Percentiles rank a stretch among this genome's conserved stretches.
These are phyloP conservation scores for Heliothis virescens DNA, from an alignment of 1,140 invertebrate genomes.

Conservation along the genomic window DNA sequence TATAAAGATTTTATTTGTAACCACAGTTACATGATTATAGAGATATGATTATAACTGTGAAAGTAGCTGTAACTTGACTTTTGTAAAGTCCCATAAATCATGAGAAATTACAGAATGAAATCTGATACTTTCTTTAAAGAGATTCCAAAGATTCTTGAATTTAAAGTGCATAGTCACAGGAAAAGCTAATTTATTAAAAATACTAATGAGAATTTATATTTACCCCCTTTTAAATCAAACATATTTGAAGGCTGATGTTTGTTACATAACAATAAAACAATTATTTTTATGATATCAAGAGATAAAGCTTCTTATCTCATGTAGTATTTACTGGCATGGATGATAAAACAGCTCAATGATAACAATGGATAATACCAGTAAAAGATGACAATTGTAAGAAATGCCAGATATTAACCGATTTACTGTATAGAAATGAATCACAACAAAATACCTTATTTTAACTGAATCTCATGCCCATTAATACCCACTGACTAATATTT, in stretches of 20 bases:
- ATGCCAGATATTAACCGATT: conserved; percentile 5
- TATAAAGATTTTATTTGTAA: not conserved
- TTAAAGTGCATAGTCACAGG: too few relatives aligned
- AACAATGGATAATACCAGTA: conserved; percentile 32
- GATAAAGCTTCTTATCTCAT: conserved; percentile 27
- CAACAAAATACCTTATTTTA: too few relatives aligned
- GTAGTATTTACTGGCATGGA: conserved; percentile 3
- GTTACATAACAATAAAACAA: conserved; percentile 43
- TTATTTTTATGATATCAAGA: conserved; percentile 1
- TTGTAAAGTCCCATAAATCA: too few relatives aligned
- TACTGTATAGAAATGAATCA: conserved; percentile 1
- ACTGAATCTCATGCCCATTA: too few relatives aligned
- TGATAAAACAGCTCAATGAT: conserved; percentile 36
- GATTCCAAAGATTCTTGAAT: too few relatives aligned
- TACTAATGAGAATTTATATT: too few relatives aligned
- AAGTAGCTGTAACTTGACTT: too few relatives aligned
- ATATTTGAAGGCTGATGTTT: not conserved
- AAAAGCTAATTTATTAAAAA: too few relatives aligned
- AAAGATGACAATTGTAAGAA: conserved; percentile 1
- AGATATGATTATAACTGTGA: not conserved
- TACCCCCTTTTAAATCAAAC: not conserved
- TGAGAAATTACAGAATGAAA: too few relatives aligned
- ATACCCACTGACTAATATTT: not conserved
- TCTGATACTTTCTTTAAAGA: too few relatives aligned
- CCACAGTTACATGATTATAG: not conserved